Evolutionary conservation across 2,797 vertebrate genomes (phyloP), one percentile per base, ranked within the genome.

Genomic region (Arctocebus calabarensis): DNA sequence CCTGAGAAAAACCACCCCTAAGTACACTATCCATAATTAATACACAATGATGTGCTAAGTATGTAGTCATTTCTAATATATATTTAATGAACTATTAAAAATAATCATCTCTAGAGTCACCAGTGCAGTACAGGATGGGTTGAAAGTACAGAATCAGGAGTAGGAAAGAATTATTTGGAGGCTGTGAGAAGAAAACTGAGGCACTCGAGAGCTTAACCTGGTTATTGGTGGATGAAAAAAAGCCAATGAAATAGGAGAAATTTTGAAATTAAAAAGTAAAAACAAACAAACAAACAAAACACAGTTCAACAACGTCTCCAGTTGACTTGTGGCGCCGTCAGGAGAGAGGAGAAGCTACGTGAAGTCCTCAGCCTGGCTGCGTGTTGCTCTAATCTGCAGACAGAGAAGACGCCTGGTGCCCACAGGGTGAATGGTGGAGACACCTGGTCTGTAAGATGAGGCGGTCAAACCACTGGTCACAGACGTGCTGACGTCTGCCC

Each of bases 331-430:
- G 45, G 64, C 3, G 14, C 43, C 25, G 20, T 55, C 23, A 70
- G n/a, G 20, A 68, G 14, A 81, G 23, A 25, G 1, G 52, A 37
- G 23, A 70, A 52, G 62, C 19, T 40, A n/a, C 34, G 43, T n/a
- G 9, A 68, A 19, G 32, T 68, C 25, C 5, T 34, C 1, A 5
- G 22, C 2, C 6, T 11, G 45, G 45, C 45, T 84, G 19, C 23
- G 1, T 19, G 32, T 12, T 27, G 4, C 40, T 34, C 5, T 7
- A 2, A 22, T 27, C 12, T 55, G 45, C 8, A 48, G 48, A 52
- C 25, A 59, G 7, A 14, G 48, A 12, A 14, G 48, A 55, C 3
- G 2, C 13, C 48, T 7, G 0, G 6, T 7, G 14, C 5, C 5
- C 74, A 52, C 9, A 22, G 37, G 37, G 8, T 14, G 23, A 73